Evolutionary conservation across 2,113 vertebrate species (phyloP), one percentile per base, ranked within the genome.

Genomic region (Myotis yumanensis): DNA sequence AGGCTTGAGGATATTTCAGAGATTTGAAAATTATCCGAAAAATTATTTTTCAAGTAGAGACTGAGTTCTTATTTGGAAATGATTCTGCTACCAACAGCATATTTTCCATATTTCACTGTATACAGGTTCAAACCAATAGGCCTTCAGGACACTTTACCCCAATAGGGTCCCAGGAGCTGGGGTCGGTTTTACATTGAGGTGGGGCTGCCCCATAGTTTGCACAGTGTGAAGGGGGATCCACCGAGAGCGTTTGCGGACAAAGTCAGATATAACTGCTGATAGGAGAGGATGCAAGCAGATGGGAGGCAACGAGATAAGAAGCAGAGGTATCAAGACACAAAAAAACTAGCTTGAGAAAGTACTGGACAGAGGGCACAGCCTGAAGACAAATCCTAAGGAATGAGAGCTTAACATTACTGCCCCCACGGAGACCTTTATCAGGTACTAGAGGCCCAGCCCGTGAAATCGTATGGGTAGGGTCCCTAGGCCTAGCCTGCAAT

Each of bases 41-140:
- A 64, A 16, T 46, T 11, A 68, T 80, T 80, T 87, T 87, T 77
- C 37, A 91, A 62, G 28, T 15, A 77, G 83, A 48, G 17, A 32
- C 10, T 84, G 81, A 59, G 5, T 88, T 79, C 30, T 93, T 59
- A 73, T 77, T 84, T 94, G 57, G 43, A 93, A 93, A 83, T n/a
- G 43, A 37, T 48, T 84, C 30, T 54, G 15, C 51, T 82, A 54
- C 7, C 51, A 85, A 25, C 1, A n/a, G 11, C 30, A 8, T 46
- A 22, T 75, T 72, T 80, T 76, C 59, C 28, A 12, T 15, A 22
- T 57, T 95, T 80, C 11, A 86, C 57, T 76, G 62, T 54, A 54
- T 16, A 11, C 40, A 28, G 35, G 30, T 59, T 91, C 64, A 43
- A 15, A 77, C 17, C 71, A 69, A 30, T 40, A 22, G 28, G 16